Evolutionary conservation across 2,113 vertebrate species (phyloP), one percentile per base, ranked within the genome.

Genomic region (Scytalopus superciliaris): DNA sequence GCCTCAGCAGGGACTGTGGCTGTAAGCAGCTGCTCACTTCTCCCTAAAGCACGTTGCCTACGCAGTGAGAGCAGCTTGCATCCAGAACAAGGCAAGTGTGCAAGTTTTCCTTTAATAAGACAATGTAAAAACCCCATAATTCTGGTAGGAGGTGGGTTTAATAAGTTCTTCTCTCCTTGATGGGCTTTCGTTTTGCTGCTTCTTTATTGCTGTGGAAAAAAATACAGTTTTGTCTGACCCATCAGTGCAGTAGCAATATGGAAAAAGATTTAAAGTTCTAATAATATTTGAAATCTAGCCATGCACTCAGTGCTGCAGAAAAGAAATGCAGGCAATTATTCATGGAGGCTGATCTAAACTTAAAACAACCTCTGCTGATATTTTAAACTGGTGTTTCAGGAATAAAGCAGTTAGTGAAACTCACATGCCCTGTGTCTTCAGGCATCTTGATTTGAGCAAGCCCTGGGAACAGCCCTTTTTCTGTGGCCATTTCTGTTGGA

Each of bases 401-500:
- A 84, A 67, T 76, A 70, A 89, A 75, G 72, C 35, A 28, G 42
- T 82, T 84, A 60, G 52, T 4, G 3, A 75, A 87, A 90, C 64
- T 84, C 70, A 45, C 21, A 10, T 62, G 56, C 53, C 30, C 31
- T 39, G 16, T 83, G 69, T 86, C 84, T 94, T 57, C 49, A n/a
- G 73, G 79, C 86, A 67, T 59, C 78, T 96, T 69, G 68, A 81
- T 85, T 94, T 2, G 2, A 81, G 80, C 53, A 77, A 47, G 17
- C 56, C 70, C 49, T 85, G 37, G 19, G 73, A 91, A 62, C 70
- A 84, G 72, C 53, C 72, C 84, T 93, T 91, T 94, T 78, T 68
- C 91, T 62, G 67, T 87, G 96, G 82, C 84, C 98, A 84, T 97
- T 97, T 97, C 97, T 94, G 89, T 92, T 97, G 10, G 23, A 93